A percentile compares a stretch with the other conserved stretches of the same genome.
These are phyloP conservation scores for Tetanocera ferruginea DNA, from an alignment of 2,888 invertebrate genomes.

Conservation along the genomic window DNA sequence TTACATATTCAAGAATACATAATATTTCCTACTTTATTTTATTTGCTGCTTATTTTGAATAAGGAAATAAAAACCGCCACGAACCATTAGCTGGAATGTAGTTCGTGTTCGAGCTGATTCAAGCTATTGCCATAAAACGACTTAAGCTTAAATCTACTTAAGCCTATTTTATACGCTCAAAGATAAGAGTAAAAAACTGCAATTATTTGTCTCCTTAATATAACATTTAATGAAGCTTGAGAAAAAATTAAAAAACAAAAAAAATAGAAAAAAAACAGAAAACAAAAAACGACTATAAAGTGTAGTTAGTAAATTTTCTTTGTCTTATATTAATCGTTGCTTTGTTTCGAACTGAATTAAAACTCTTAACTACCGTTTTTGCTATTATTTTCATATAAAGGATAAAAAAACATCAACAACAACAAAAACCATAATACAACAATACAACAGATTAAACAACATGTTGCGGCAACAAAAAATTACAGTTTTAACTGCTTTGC, in stretches of 20 bases:
- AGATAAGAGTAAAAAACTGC: not conserved
- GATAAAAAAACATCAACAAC: too few species aligned
- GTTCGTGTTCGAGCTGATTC: slow-evolving; percentile 22
- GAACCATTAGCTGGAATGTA: slow-evolving; percentile 19
- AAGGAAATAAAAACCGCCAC: slow-evolving; percentile 9
- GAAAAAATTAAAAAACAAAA: not conserved
- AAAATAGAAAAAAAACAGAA: not conserved
- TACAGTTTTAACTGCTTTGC: slow-evolving; percentile 40
- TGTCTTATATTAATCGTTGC: not conserved
- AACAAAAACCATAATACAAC: not conserved
- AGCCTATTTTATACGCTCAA: not conserved
- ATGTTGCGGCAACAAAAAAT: slow-evolving; percentile 48
- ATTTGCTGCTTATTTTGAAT: not conserved
- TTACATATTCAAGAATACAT: too few species aligned
- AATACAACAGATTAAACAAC: slow-evolving; percentile 36
- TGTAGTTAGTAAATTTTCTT: not conserved
- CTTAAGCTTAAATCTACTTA: not conserved
- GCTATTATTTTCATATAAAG: too few species aligned
- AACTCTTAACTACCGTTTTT: too few species aligned
- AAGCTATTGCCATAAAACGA: slow-evolving; percentile 17
- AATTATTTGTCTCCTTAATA: not conserved
- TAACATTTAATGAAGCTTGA: not conserved
- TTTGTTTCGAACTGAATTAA: not conserved
- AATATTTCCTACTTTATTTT: too few species aligned
- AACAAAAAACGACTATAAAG: not conserved